Evolutionary conservation across 2,888 invertebrate species (phyloP).

Genomic region (Pristionchus maxplancki): DNA sequence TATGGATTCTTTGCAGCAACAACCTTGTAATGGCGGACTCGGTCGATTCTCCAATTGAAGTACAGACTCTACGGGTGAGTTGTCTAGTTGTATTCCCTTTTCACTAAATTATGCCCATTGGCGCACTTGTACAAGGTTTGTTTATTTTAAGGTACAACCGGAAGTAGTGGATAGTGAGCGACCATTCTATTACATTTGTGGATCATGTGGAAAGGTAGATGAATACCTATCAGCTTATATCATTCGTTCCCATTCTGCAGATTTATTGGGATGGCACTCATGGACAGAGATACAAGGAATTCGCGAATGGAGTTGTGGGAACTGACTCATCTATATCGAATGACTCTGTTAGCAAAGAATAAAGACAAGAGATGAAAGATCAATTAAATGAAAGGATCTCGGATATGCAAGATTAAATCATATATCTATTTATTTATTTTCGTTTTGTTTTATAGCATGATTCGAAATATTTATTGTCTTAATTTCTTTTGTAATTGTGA

Average conservation of each 20-base stretch:
- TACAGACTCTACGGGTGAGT: neutral
- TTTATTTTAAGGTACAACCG: neutral
- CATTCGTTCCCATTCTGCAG: too few species aligned
- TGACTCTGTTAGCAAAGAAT: neutral
- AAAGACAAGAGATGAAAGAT: neutral
- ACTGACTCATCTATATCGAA: neutral
- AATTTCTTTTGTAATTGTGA: neutral
- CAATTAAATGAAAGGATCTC: neutral
- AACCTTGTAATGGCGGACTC: constrained; percentile 24
- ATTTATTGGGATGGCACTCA: constrained; percentile 46
- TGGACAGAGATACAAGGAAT: constrained; percentile 16
- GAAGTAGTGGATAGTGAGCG: constrained; percentile 38
- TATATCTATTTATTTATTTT: neutral
- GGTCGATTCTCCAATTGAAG: neutral
- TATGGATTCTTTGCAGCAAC: neutral
- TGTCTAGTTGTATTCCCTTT: neutral
- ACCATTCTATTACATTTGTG: constrained; percentile 47
- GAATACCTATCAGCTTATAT: neutral
- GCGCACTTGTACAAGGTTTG: neutral
- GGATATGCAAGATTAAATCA: neutral
- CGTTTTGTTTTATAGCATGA: neutral
- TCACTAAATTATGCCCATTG: neutral
- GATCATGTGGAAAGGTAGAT: constrained; percentile 30
- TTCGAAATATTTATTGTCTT: neutral
- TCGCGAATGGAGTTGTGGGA: neutral